phyloP scores from a whole-genome alignment of 2,797 vertebrate species.

The Spheniscus humboldti region DNA sequence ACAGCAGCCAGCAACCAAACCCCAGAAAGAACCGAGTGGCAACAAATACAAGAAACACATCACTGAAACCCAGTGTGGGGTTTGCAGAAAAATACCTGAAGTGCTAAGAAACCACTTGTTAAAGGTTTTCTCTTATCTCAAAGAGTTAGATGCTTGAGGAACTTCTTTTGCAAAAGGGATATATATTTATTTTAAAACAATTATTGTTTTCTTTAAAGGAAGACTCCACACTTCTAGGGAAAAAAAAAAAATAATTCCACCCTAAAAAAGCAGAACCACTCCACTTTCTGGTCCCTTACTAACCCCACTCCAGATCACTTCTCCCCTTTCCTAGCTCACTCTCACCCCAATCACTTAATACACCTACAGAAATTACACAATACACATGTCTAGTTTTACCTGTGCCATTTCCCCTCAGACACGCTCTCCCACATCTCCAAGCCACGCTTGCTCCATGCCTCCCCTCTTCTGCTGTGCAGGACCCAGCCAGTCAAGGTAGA shows the following conservation, averaged over 20 bases:
- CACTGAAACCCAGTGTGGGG: not conserved
- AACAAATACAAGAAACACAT: not conserved
- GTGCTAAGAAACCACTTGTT: not conserved
- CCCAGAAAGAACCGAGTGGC: rapidly evolving
- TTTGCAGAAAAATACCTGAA: not conserved
- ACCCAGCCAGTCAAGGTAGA: rapidly evolving
- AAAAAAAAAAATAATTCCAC: not conserved
- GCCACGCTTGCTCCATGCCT: rapidly evolving
- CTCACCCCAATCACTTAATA: not conserved
- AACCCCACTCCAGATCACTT: not conserved
- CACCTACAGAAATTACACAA: not conserved
- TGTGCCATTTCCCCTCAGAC: not conserved
- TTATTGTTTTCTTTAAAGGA: not conserved
- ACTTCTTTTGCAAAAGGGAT: not conserved
- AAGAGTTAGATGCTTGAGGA: not conserved
- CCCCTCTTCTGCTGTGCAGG: not conserved
- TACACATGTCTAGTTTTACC: rapidly evolving
- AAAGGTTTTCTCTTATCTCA: not conserved
- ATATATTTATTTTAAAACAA: not conserved
- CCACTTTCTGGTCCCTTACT: not conserved
- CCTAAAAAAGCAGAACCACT: not conserved
- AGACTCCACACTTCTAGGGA: not conserved
- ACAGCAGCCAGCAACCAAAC: not conserved
- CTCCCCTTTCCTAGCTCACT: not conserved
- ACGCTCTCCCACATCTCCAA: rapidly evolving